Conservation (phyloP, 2,888 invertebrate species). For the Apocheima hispidaria region DNA sequence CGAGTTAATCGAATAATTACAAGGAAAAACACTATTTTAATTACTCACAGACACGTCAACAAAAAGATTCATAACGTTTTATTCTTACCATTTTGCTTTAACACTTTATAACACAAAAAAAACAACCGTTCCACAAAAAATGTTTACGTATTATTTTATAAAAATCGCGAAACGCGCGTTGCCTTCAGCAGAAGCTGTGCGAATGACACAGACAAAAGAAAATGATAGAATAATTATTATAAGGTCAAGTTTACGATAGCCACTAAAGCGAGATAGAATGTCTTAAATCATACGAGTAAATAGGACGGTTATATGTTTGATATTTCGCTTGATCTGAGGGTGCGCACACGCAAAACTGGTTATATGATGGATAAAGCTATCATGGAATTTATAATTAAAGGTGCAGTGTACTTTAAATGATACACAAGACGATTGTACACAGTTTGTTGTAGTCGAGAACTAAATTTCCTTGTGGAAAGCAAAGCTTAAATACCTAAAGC, state of each 20-base stretch:
- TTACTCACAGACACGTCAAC: constrained; percentile 15
- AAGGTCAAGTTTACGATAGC: constrained; percentile 80
- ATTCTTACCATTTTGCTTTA: constrained; percentile 41
- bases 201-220: constrained; percentile 64
- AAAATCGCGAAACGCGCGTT: constrained; percentile 54
- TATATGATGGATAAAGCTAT: constrained; percentile 45
- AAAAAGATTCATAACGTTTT: constrained; percentile 4
- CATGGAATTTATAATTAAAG: constrained; percentile 48
- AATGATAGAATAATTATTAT: constrained; percentile 56
- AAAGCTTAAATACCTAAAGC: constrained; percentile 23
- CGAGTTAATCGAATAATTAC: constrained; percentile 14
- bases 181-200: constrained; percentile 52
- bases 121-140: constrained; percentile 53
- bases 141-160: constrained; percentile 31
- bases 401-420: constrained; percentile 30
- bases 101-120: constrained; percentile 49
- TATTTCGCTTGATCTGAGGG: constrained; percentile 44
- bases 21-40: constrained; percentile 29
- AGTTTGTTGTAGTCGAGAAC: constrained; percentile 9
- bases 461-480: constrained; percentile 21
- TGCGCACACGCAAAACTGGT: constrained; percentile 67
- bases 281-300: constrained; percentile 34
- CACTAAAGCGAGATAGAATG: constrained; percentile 47
- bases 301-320: constrained; percentile 52
- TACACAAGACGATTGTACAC: constrained; percentile 27